phyloP scores from a whole-genome alignment of 2,888 invertebrate genomes.

The Acronicta alni region DNA sequence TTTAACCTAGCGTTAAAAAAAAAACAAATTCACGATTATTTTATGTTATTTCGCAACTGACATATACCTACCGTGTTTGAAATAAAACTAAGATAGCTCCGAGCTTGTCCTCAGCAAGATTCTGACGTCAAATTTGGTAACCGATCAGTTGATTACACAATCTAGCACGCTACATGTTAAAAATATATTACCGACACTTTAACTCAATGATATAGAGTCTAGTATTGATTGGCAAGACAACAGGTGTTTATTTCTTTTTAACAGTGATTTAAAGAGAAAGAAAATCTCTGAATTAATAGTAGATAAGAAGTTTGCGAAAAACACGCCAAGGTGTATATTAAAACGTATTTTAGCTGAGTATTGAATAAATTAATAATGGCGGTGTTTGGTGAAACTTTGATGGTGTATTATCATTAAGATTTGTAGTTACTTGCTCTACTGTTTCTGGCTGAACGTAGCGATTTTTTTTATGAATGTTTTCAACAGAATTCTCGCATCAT shows the following conservation, averaged over 20 bases:
- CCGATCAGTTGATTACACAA: slow-evolving; percentile 24
- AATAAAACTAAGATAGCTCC: slow-evolving; percentile 13
- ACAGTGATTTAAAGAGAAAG: slow-evolving; percentile 10
- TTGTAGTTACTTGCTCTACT: too few species aligned
- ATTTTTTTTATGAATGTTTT: too few species aligned
- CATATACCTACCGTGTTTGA: slow-evolving; percentile 4
- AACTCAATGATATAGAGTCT: not conserved
- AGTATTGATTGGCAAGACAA: slow-evolving; percentile 9
- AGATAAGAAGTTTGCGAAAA: slow-evolving; percentile 9
- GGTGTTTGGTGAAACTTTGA: slow-evolving; percentile 25
- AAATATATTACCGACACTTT: slow-evolving; percentile 9
- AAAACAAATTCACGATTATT: not conserved
- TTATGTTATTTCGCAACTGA: slow-evolving; percentile 15
- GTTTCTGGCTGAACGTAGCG: too few species aligned
- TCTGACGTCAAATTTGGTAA: slow-evolving; percentile 21
- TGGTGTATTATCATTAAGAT: slow-evolving; percentile 1
- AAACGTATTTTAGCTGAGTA: slow-evolving; percentile 24
- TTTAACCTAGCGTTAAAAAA: not conserved
- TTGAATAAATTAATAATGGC: slow-evolving; percentile 33
- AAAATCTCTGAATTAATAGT: slow-evolving; percentile 7
- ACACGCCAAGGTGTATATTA: slow-evolving; percentile 2
- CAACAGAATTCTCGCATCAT: too few species aligned
- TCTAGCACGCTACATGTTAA: not conserved
- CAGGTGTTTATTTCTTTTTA: slow-evolving; percentile 18
- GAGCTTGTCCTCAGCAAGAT: slow-evolving; percentile 12